Conservation (phyloP, 2,797 vertebrate species). For the Anabas testudineus region DNA sequence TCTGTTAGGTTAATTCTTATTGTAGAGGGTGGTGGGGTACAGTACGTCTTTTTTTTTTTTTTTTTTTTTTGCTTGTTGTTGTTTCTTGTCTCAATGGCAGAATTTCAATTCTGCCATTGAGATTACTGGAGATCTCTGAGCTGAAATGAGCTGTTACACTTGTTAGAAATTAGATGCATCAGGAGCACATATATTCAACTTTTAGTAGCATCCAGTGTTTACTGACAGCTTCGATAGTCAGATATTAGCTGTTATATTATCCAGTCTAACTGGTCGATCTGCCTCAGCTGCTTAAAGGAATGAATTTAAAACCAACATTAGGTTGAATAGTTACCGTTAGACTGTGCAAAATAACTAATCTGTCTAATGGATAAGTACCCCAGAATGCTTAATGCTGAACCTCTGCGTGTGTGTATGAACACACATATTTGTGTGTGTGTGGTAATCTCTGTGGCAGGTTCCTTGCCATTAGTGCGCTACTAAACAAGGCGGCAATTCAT, state of each 20-base stretch:
- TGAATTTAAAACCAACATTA: conserved; percentile 57
- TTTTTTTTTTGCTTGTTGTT: neutral
- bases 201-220: neutral
- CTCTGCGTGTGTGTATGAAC: conserved; percentile 15
- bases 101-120: too few relatives aligned
- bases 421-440: conserved; percentile 44
- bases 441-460: conserved; percentile 78
- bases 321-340: conserved; percentile 69
- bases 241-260: too few relatives aligned
- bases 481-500: conserved; percentile 84
- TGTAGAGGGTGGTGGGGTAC: too few relatives aligned
- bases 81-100: neutral
- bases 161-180: neutral
- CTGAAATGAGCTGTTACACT: neutral
- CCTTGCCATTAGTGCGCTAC: conserved; percentile 73
- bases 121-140: conserved; percentile 4
- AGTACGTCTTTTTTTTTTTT: too few relatives aligned
- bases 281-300: conserved; percentile 44
- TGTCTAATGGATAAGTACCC: conserved; percentile 73
- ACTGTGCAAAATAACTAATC: conserved; percentile 65
- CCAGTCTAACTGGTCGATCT: too few relatives aligned
- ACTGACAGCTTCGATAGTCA: conserved; percentile 19
- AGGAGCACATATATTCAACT: neutral
- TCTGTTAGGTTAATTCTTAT: neutral
- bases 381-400: conserved; percentile 68